phyloP scores from a whole-genome alignment of 1,140 invertebrate genomes.

The Apis dorsata region DNA sequence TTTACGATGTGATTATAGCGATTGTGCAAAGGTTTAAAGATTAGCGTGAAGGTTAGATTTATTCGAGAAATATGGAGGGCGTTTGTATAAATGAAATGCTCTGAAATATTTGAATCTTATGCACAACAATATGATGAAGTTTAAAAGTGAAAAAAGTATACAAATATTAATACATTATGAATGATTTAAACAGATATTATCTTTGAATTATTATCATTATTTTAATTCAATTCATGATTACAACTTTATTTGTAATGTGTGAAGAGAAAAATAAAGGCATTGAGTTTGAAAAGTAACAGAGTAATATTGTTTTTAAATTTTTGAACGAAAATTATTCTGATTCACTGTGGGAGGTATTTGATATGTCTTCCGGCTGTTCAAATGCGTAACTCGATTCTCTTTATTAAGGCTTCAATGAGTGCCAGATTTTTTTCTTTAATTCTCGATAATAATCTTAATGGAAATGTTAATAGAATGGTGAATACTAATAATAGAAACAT shows the following conservation, averaged over 20 bases:
- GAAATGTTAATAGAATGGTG: slow-evolving; percentile 16
- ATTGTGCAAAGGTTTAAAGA: neutral
- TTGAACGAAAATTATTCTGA: neutral
- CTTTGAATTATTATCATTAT: no score
- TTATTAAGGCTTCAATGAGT: slow-evolving; percentile 16
- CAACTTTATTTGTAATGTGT: no score
- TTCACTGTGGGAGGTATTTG: neutral
- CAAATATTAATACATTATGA: neutral
- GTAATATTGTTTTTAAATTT: neutral
- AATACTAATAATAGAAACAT: slow-evolving; percentile 21
- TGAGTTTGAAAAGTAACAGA: neutral
- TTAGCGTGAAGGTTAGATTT: neutral
- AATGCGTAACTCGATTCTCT: slow-evolving; percentile 18
- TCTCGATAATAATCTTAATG: slow-evolving; percentile 17
- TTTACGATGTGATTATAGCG: neutral
- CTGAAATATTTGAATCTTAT: no score
- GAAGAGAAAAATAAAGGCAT: neutral
- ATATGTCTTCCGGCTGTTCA: slow-evolving; percentile 8
- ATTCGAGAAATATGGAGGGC: neutral
- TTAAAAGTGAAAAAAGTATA: neutral
- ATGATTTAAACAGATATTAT: neutral
- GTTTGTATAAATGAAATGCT: neutral
- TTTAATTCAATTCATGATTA: no score
- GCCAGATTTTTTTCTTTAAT: slow-evolving; percentile 13
- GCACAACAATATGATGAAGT: neutral